A percentile compares a stretch with the other conserved stretches of the same genome.
Evolutionary conservation across 1,140 invertebrate genomes (phyloP).

Genomic region (Eumeta japonica): DNA sequence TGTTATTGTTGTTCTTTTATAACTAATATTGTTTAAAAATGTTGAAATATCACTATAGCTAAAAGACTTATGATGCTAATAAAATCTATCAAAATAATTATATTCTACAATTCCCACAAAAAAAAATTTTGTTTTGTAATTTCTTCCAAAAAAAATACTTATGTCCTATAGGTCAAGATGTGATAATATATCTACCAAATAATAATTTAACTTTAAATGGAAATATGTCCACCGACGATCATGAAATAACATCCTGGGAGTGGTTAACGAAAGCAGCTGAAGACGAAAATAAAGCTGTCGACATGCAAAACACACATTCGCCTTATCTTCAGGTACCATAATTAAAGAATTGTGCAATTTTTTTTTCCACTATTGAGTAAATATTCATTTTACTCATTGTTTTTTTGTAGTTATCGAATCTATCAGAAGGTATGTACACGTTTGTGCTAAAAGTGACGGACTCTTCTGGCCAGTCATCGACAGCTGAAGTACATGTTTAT

Average conservation of each 20-base stretch:
- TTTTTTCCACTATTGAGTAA: not conserved
- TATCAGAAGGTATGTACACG: slow-evolving; percentile 92
- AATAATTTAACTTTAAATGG: slow-evolving; percentile 88
- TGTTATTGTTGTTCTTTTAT: no score
- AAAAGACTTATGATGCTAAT: no score
- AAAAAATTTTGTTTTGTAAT: no score
- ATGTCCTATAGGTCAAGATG: slow-evolving; percentile 76
- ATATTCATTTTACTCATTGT: slow-evolving; percentile 1
- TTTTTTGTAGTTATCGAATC: slow-evolving; percentile 69
- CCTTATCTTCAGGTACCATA: slow-evolving; percentile 74
- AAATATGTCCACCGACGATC: slow-evolving; percentile 88
- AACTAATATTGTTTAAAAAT: no score
- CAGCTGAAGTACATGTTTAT: slow-evolving; percentile 86
- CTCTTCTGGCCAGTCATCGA: slow-evolving; percentile 80
- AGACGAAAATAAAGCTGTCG: slow-evolving; percentile 84
- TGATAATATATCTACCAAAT: slow-evolving; percentile 86
- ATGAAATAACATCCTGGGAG: slow-evolving; percentile 89
- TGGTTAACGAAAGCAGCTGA: slow-evolving; percentile 90
- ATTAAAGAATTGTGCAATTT: no score
- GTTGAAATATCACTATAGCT: no score
- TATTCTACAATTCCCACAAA: no score
- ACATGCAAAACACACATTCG: slow-evolving; percentile 91
- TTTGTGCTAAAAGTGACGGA: slow-evolving; percentile 93
- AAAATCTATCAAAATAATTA: no score
- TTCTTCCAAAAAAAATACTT: no score